Evolutionary conservation across 2,888 invertebrate genomes (phyloP).

Genomic region (Athrips mouffetella): DNA sequence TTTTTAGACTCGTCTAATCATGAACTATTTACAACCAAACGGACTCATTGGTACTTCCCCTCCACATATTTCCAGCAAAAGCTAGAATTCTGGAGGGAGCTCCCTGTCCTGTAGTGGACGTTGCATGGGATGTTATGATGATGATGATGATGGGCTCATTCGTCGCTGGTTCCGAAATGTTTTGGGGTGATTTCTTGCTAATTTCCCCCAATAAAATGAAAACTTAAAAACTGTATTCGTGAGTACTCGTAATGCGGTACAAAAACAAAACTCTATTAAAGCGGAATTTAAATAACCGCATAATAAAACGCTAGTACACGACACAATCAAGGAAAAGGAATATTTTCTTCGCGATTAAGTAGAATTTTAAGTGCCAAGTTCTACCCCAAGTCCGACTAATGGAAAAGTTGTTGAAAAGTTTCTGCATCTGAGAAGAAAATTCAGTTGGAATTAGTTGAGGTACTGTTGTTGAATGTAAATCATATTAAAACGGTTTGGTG

Average conservation of each 20-base stretch:
- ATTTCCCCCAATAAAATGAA: neutral
- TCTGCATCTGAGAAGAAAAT: slow-evolving; percentile 45
- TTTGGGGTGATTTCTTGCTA: neutral
- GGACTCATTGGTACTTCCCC: too few species aligned
- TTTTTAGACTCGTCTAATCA: too few species aligned
- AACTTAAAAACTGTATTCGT: neutral
- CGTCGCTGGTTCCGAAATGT: too few species aligned
- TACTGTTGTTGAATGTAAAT: slow-evolving; percentile 48
- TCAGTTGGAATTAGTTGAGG: slow-evolving; percentile 40
- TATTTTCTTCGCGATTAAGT: slow-evolving; percentile 57
- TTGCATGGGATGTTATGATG: too few species aligned
- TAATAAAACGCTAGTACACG: slow-evolving; percentile 43
- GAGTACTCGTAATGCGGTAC: neutral
- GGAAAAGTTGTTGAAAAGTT: slow-evolving; percentile 53
- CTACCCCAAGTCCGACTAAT: slow-evolving; percentile 46
- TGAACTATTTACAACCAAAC: too few species aligned
- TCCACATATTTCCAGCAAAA: too few species aligned
- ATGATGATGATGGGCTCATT: too few species aligned
- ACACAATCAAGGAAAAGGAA: slow-evolving; percentile 40
- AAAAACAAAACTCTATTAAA: slow-evolving; percentile 26
- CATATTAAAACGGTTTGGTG: slow-evolving; percentile 36
- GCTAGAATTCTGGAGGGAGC: too few species aligned
- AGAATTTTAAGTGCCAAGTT: slow-evolving; percentile 60
- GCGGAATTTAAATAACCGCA: slow-evolving; percentile 40
- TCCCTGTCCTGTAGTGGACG: too few species aligned